Evolutionary conservation across 2,797 vertebrate species (phyloP).

Genomic region (Tauraco hartlaubi): DNA sequence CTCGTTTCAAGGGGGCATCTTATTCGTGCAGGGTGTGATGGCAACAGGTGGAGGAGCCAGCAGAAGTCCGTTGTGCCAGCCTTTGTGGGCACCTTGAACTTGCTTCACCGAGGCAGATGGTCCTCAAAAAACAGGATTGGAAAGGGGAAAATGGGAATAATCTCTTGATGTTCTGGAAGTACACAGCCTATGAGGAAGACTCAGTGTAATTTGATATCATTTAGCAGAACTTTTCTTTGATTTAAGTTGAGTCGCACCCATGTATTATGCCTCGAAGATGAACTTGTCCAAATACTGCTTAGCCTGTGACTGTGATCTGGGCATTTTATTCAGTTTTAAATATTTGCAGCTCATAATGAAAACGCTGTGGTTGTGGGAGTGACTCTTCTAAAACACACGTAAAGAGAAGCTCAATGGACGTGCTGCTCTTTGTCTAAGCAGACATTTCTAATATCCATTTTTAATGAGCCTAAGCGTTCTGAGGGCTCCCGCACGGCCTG

Average conservation of each 20-base stretch:
- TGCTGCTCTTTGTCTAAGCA: neutral
- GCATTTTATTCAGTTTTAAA: neutral
- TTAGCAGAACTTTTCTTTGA: neutral
- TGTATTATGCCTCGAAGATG: neutral
- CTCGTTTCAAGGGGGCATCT: no score
- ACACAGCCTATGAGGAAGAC: neutral
- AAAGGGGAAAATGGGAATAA: neutral
- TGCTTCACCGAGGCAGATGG: neutral
- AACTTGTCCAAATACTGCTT: neutral
- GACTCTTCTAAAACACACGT: neutral
- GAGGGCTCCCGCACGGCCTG: neutral
- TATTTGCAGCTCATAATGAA: neutral
- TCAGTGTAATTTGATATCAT: neutral
- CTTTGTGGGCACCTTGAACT: neutral
- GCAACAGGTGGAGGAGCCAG: neutral
- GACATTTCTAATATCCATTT: neutral
- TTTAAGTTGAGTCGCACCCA: neutral
- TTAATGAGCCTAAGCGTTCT: neutral
- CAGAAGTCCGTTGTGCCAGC: neutral
- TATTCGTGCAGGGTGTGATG: accelerated
- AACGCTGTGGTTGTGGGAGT: neutral
- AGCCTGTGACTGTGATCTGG: neutral
- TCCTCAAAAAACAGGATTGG: neutral
- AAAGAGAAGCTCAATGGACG: neutral
- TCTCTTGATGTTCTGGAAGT: neutral